A percentile compares a stretch with the other conserved stretches of the same genome.
Evolutionary conservation across 1,140 invertebrate genomes (phyloP).

Genomic region (Panulirus ornatus): DNA sequence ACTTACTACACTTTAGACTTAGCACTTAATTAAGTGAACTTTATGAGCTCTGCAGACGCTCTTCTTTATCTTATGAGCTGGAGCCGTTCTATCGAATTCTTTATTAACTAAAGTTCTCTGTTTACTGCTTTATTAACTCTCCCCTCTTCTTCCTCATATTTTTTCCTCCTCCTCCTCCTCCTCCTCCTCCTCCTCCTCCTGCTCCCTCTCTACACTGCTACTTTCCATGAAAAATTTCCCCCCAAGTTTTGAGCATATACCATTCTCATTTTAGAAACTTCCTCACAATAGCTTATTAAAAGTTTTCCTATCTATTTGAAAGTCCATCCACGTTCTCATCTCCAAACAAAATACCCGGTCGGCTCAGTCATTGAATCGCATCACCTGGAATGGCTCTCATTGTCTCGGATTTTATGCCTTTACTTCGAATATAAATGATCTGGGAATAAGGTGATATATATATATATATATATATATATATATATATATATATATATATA

Average conservation of each 20-base stretch:
- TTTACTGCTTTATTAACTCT: too few species aligned
- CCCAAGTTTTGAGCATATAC: not conserved
- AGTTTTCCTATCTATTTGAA: constrained; percentile 41
- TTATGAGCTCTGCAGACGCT: not conserved
- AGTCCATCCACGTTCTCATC: not conserved
- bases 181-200: too few species aligned
- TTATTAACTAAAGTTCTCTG: too few species aligned
- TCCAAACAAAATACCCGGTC: not conserved
- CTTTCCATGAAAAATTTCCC: not conserved
- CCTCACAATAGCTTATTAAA: constrained; percentile 24
- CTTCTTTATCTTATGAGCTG: too few species aligned
- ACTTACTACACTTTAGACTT: not conserved
- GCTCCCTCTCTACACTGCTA: too few species aligned
- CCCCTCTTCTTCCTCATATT: too few species aligned
- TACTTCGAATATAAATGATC: constrained; percentile 1
- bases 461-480: too few species aligned
- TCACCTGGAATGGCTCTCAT: constrained; percentile 18
- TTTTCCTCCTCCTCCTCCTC: too few species aligned
- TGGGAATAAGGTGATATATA: not conserved
- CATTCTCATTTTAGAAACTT: not conserved
- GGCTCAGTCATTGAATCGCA: not conserved
- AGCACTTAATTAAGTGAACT: not conserved
- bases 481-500: too few species aligned
- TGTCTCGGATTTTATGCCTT: not conserved
- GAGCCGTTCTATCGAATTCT: too few species aligned